Evolutionary conservation across 2,888 invertebrate genomes (phyloP).

Genomic region (Caenorhabditis virilis): DNA sequence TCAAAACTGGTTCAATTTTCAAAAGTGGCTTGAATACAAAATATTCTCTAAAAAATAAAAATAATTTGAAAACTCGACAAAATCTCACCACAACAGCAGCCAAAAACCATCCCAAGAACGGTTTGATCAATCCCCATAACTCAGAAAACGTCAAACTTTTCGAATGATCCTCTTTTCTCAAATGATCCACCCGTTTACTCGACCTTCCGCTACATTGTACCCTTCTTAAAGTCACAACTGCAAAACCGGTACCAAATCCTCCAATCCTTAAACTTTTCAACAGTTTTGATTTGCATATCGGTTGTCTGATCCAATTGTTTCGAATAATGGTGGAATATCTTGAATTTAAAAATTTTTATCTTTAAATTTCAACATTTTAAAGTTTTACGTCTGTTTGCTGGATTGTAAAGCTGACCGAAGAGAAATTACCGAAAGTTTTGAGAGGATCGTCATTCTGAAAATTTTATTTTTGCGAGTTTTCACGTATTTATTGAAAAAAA

Average conservation of each 20-base stretch:
- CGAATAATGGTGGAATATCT: neutral
- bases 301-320: constrained; percentile 20
- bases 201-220: constrained; percentile 24
- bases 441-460: constrained; percentile 27
- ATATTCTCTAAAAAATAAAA: no score
- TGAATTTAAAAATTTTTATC: neutral
- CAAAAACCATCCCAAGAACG: constrained; percentile 61
- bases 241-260: constrained; percentile 25
- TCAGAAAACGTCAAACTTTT: constrained; percentile 38
- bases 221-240: constrained; percentile 16
- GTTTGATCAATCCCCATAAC: constrained; percentile 52
- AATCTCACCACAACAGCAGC: constrained; percentile 56
- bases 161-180: constrained; percentile 20
- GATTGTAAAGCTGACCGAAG: neutral
- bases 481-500: neutral
- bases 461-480: neutral
- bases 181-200: constrained; percentile 41
- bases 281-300: constrained; percentile 11
- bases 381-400: no score
- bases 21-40: no score
- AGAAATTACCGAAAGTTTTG: constrained; percentile 16
- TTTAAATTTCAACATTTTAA: no score
- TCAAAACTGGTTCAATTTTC: no score
- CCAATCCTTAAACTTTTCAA: constrained; percentile 23
- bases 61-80: constrained; percentile 3